Conservation (phyloP, 2,113 vertebrate genomes). For the Lanius collurio region DNA sequence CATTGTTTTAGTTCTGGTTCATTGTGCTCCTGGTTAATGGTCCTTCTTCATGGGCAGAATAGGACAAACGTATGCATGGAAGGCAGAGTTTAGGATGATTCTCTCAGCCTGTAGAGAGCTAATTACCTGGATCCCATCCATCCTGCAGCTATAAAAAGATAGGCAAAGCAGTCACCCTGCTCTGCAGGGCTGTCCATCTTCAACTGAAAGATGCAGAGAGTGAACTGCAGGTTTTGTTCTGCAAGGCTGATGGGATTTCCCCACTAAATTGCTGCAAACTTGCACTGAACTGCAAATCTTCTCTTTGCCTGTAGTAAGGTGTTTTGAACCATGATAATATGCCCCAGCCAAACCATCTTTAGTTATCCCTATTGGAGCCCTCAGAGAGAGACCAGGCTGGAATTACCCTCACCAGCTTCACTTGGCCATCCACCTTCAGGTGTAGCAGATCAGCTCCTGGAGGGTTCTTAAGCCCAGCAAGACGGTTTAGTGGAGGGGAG, state of each 20-base stretch:
- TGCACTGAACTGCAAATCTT: neutral
- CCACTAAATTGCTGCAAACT: neutral
- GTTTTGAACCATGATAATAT: too few relatives aligned
- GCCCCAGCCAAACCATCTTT: too few relatives aligned
- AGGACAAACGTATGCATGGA: neutral
- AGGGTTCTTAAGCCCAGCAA: too few relatives aligned
- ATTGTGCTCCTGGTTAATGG: neutral
- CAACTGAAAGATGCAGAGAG: neutral
- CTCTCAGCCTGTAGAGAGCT: neutral
- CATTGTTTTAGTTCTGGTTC: neutral
- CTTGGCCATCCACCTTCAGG: too few relatives aligned
- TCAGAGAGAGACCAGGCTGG: too few relatives aligned
- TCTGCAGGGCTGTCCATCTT: neutral
- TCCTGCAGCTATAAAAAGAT: neutral
- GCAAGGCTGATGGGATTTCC: neutral
- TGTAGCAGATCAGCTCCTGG: too few relatives aligned
- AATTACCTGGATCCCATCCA: neutral
- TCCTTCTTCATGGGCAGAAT: neutral
- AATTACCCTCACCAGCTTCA: too few relatives aligned
- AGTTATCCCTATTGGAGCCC: too few relatives aligned
- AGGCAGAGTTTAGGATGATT: neutral
- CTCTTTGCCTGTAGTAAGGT: neutral
- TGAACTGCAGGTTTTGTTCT: neutral
- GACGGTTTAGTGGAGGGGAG: too few relatives aligned
- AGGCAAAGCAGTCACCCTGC: neutral